Conservation (phyloP, 2,888 invertebrate species). For the Drosophila nr. perissopoda region DNA sequence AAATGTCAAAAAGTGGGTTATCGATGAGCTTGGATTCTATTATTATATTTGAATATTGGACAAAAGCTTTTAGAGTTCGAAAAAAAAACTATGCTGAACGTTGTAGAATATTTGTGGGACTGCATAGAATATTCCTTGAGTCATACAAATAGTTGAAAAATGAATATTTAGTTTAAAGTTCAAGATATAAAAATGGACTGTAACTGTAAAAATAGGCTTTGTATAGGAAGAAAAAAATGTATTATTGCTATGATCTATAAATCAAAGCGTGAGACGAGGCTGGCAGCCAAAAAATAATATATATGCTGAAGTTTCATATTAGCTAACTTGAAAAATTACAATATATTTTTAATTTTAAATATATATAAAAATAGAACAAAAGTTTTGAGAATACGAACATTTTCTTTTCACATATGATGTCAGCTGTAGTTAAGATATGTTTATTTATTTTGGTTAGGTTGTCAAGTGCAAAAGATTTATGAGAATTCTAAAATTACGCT, state of each 20-base stretch:
- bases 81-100: neutral
- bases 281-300: neutral
- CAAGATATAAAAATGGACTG: too few species aligned
- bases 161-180: neutral
- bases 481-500: constrained; percentile 52
- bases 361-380: neutral
- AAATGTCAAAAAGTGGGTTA: constrained; percentile 42
- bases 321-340: neutral
- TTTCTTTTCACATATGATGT: constrained; percentile 44
- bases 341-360: neutral
- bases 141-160: neutral
- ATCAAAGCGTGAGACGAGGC: neutral
- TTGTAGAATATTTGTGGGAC: neutral
- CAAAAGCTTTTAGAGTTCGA: neutral
- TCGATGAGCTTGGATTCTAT: constrained; percentile 16
- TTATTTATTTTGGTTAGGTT: constrained; percentile 35
- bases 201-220: too few species aligned
- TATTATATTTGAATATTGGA: neutral
- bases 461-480: constrained; percentile 71
- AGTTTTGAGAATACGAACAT: neutral
- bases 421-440: constrained; percentile 21
- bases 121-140: neutral
- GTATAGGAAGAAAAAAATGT: too few species aligned
- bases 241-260: neutral
- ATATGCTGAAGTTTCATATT: neutral